Conservation (phyloP, 2,888 invertebrate genomes). For the Globia sparganii region DNA sequence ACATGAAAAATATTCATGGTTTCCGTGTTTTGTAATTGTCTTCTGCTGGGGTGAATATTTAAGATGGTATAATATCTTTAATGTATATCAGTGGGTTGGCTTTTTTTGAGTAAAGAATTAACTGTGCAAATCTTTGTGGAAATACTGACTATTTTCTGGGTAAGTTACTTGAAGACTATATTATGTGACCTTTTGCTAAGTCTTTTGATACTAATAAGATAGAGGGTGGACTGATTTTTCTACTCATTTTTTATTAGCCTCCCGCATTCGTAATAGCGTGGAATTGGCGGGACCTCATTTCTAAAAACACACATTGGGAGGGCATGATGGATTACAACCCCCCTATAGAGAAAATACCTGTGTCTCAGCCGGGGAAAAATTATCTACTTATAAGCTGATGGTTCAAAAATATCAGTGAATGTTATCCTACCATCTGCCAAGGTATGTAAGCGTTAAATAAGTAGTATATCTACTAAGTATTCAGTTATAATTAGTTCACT, state of each 20-base stretch:
- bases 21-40: conserved; percentile 19
- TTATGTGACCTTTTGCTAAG: background rate
- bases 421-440: background rate
- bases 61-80: conserved; percentile 16
- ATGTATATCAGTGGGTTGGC: background rate
- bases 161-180: background rate
- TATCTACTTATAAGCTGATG: background rate
- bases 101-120: background rate
- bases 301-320: no score
- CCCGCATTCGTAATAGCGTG: background rate
- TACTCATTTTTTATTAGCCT: background rate
- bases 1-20: conserved; percentile 22
- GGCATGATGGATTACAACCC: background rate
- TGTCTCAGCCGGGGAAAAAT: background rate
- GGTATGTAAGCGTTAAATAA: background rate
- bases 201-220: no score
- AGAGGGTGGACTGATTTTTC: background rate
- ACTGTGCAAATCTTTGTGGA: background rate
- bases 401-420: background rate
- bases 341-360: background rate
- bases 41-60: conserved; percentile 33
- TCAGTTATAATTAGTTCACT: background rate
- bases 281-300: background rate
- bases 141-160: background rate
- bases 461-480: background rate